phyloP scores from a whole-genome alignment of 2,888 invertebrate species.

The Exephanes ischioxanthus region DNA sequence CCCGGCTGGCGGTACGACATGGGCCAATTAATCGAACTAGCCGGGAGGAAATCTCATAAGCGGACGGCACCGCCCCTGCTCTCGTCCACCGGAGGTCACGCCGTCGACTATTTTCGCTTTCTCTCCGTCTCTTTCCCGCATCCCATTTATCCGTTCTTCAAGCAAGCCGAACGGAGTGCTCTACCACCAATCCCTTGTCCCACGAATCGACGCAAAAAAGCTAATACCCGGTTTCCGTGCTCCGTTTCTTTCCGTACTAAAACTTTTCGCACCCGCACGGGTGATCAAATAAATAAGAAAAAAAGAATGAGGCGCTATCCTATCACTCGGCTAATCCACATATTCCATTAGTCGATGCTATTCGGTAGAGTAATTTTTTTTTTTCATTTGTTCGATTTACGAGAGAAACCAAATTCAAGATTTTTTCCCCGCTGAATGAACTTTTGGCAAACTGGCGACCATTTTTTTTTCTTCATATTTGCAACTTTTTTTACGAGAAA shows the following conservation, averaged over 20 bases:
- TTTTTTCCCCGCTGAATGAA: neutral
- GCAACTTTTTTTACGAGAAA: neutral
- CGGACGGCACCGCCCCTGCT: constrained; percentile 27
- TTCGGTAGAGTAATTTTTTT: constrained; percentile 29
- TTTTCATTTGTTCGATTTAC: neutral
- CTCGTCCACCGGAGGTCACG: constrained; percentile 27
- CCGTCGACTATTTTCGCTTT: constrained; percentile 48
- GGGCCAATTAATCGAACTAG: constrained; percentile 64
- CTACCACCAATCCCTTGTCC: constrained; percentile 16
- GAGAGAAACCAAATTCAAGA: neutral
- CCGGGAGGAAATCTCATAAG: constrained; percentile 59
- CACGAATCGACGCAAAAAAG: constrained; percentile 45
- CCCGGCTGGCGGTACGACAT: constrained; percentile 20
- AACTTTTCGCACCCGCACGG: constrained; percentile 44
- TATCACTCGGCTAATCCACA: constrained; percentile 33
- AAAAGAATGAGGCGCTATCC: constrained; percentile 5
- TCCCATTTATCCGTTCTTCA: constrained; percentile 37
- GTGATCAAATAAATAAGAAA: constrained; percentile 13
- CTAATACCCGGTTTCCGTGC: constrained; percentile 33
- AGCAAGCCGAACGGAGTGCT: constrained; percentile 32
- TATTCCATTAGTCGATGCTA: constrained; percentile 39
- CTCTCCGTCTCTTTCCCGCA: constrained; percentile 12
- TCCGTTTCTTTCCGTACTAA: constrained; percentile 4
- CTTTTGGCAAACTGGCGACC: neutral
- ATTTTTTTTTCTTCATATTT: neutral